Base-by-base conservation (phyloP, 2,113 vertebrate genomes). In the Pterophyllum scalare region DNA sequence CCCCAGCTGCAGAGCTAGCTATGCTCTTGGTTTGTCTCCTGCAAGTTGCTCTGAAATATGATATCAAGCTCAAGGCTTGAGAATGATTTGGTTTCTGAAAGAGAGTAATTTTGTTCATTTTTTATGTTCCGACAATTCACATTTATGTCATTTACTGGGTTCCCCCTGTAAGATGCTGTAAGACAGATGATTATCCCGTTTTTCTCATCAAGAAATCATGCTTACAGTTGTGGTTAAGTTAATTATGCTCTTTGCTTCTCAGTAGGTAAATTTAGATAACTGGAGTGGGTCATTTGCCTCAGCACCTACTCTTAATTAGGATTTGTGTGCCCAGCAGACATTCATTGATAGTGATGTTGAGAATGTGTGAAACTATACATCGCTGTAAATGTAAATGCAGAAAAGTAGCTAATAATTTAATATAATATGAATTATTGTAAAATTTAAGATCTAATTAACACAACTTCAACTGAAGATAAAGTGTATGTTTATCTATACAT, bases 231-330 rank as follows among this genome's bases (percentile, higher is more conserved):
- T 22, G 61, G 9, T 59, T 26, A 49, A 67, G 38, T 81, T 38
- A 74, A 67, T 92, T 77, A 33, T 9, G 12, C 15, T 67, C 12
- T 22, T 52, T 77, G 59, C 24, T 10, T 77, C 38, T 86, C 52
- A 62, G 52, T 20, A 83, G 83, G 88, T 90, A 56, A 70, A 85
- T 82, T 43, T 59, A 82, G 79, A 86, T 80, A 84, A 82, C 58
- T 77, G 58, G 49, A 77, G 40, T 8, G 43, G 49, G 60, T 79
- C 74, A 89, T 91, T 78, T 79, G 62, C 40, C 11, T 22, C 75
- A 58, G 80, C 26, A 28, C 26, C 26, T 28, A 28, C 26, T 28
- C 2, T 28, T 89, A 87, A 86, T 90, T 87, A 88, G 67, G 26
- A 28, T 90, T 83, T 82, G 60, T 61, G 46, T 19, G 1, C 72